A percentile compares a stretch with the other conserved stretches of the same genome.
phyloP scores from a whole-genome alignment of 2,888 invertebrate species.

The Thera obeliscata region DNA sequence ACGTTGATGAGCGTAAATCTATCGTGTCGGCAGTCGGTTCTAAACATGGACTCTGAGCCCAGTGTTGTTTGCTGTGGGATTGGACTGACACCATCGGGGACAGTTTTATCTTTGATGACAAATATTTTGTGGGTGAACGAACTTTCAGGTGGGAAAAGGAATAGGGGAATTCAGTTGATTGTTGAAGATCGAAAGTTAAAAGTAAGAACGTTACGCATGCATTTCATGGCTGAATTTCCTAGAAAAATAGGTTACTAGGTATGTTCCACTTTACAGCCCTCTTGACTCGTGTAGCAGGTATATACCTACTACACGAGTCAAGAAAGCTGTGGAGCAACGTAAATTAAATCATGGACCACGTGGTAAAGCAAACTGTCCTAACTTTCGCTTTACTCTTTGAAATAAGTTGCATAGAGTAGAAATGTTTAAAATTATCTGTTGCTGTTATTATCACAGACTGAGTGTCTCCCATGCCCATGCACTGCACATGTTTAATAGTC shows the following conservation, averaged over 20 bases:
- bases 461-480: conserved; percentile 34
- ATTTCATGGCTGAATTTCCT: background rate
- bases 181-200: conserved; percentile 34
- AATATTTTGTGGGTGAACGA: conserved; percentile 54
- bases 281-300: background rate
- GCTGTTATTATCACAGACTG: conserved; percentile 27
- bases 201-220: background rate
- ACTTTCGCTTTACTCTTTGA: background rate
- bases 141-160: conserved; percentile 51
- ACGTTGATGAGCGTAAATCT: conserved; percentile 58
- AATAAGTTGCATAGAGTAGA: background rate
- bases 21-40: conserved; percentile 54
- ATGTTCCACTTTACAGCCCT: background rate
- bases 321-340: background rate
- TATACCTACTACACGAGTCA: background rate
- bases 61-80: conserved; percentile 62
- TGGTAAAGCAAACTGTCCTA: no score
- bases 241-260: background rate
- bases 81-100: conserved; percentile 53
- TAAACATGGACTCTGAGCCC: conserved; percentile 59
- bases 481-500: conserved; percentile 34
- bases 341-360: no score
- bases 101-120: conserved; percentile 70
- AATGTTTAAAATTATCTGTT: background rate
- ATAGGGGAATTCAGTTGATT: conserved; percentile 23